Percentiles rank a stretch among this genome's conserved stretches.
These are phyloP conservation scores for Hemicrepidius hirtus DNA, from an alignment of 2,888 invertebrate genomes.

Conservation along the genomic window DNA sequence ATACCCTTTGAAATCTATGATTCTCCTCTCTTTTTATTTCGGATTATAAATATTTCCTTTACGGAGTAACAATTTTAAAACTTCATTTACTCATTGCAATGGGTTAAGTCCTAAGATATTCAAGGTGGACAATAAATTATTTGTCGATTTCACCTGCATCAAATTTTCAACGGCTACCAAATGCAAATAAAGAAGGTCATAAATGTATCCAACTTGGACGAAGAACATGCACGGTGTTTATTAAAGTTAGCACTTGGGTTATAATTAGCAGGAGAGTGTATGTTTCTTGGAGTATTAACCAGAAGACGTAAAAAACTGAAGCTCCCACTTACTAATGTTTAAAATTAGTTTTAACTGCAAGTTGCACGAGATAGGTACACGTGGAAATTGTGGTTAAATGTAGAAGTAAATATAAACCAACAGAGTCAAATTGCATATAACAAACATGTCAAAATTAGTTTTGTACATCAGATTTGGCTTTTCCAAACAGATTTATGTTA, in stretches of 20 bases:
- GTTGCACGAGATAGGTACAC: background rate
- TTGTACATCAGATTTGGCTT: background rate
- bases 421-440: background rate
- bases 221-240: background rate
- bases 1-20: no score
- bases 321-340: background rate
- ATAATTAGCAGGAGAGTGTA: background rate
- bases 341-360: slow-evolving; percentile 10
- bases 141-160: no score
- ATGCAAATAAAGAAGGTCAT: no score
- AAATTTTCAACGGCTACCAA: no score
- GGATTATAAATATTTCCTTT: no score
- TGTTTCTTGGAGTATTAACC: background rate
- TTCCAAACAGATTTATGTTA: background rate
- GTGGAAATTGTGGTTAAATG: background rate
- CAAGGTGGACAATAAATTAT: background rate
- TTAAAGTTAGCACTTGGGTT: background rate
- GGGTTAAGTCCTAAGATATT: no score
- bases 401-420: background rate
- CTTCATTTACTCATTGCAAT: no score
- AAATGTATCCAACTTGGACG: no score
- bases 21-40: no score
- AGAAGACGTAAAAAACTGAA: background rate
- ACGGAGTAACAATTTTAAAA: no score
- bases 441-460: background rate